Percentiles rank a stretch among this genome's conserved stretches.
phyloP scores from a whole-genome alignment of 1,140 invertebrate species.

The Aphidius ervi region DNA sequence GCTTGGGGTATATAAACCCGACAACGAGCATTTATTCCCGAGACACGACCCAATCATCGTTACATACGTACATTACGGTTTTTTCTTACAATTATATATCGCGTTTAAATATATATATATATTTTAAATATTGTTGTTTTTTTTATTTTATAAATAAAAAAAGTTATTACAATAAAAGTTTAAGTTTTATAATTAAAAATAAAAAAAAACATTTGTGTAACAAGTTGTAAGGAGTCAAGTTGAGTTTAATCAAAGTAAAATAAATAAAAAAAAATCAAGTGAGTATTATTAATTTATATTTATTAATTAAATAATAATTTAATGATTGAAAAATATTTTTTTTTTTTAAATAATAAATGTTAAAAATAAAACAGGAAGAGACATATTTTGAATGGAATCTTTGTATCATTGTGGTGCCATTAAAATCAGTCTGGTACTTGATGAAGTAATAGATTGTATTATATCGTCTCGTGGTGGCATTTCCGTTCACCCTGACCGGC shows the following conservation, averaged over 20 bases:
- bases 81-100: too few relatives aligned
- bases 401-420: conserved; percentile 33
- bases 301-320: not conserved
- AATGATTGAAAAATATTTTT: not conserved
- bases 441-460: conserved; percentile 39
- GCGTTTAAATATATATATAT: too few relatives aligned
- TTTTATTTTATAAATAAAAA: too few relatives aligned
- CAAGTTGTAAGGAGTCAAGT: too few relatives aligned
- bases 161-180: too few relatives aligned
- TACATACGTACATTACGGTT: conserved; percentile 22
- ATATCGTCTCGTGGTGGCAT: conserved; percentile 21
- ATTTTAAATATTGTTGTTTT: too few relatives aligned
- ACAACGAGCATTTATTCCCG: conserved; percentile 45
- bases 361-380: conserved; percentile 23
- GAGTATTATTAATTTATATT: not conserved
- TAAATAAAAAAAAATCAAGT: not conserved
- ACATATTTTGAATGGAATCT: conserved; percentile 24
- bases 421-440: conserved; percentile 41
- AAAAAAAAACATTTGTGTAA: too few relatives aligned
- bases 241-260: not conserved
- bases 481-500: conserved; percentile 29
- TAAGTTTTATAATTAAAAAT: too few relatives aligned
- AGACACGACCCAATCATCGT: conserved; percentile 52
- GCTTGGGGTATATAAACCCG: conserved; percentile 49
- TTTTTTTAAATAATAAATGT: conserved; percentile 1